A percentile compares a stretch with the other conserved stretches of the same genome.
Conservation (phyloP, 2,113 vertebrate species). For the Hiodon alosoides region DNA sequence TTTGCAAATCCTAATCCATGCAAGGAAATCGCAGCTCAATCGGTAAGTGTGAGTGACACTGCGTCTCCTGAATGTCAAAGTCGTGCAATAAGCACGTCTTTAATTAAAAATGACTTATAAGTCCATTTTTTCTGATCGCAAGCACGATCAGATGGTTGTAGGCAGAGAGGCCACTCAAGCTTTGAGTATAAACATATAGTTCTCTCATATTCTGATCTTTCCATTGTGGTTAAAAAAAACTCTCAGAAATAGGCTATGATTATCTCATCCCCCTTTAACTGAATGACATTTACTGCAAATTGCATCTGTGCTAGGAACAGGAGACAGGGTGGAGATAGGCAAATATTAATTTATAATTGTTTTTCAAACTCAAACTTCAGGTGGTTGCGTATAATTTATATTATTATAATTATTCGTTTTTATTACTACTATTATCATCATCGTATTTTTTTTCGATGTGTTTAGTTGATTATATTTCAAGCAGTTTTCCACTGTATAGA, state of each 20-base stretch:
- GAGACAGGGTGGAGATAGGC: conserved; percentile 26
- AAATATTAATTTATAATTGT: conserved; percentile 37
- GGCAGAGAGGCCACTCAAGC: conserved; percentile 56
- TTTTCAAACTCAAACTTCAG: not conserved
- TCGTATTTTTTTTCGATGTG: too few species aligned
- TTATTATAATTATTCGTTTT: not conserved
- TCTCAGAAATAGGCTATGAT: conserved; percentile 63
- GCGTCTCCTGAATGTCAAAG: too few species aligned
- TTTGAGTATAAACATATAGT: conserved; percentile 54
- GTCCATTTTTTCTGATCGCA: too few species aligned
- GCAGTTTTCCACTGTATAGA: too few species aligned
- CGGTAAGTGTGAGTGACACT: too few species aligned
- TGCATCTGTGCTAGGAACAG: conserved; percentile 42
- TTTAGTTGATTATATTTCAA: too few species aligned
- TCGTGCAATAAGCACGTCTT: too few species aligned
- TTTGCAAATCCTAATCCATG: too few species aligned
- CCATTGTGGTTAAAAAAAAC: conserved; percentile 59
- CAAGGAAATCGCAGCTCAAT: too few species aligned
- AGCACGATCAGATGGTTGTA: conserved; percentile 43
- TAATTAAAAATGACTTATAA: too few species aligned
- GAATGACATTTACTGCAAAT: conserved; percentile 67
- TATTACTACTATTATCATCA: too few species aligned
- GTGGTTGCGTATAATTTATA: not conserved
- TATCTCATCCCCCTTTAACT: conserved; percentile 62
- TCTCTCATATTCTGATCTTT: conserved; percentile 58